Evolutionary conservation across 2,113 vertebrate species (phyloP).

Genomic region (Oenanthe oenanthe): DNA sequence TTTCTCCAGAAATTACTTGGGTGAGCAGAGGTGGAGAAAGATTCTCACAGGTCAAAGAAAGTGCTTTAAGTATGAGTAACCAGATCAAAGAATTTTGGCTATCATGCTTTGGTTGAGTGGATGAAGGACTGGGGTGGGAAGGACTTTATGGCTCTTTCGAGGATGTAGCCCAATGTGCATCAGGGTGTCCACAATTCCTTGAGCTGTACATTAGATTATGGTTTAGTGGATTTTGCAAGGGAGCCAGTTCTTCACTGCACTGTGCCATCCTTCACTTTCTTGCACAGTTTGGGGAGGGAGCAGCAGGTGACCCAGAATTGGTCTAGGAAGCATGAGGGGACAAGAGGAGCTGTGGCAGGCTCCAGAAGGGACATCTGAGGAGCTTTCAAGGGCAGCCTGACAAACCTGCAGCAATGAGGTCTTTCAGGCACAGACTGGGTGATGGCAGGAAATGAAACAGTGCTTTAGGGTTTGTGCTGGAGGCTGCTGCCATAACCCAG

Average conservation of each 20-base stretch:
- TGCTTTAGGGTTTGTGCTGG: not conserved
- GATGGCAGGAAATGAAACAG: not conserved
- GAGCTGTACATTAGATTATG: not conserved
- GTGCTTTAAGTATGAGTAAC: not conserved
- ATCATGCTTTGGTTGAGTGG: not conserved
- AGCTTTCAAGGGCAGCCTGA: not conserved
- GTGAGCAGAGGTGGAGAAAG: not conserved
- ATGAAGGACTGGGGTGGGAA: not conserved
- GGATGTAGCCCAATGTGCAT: not conserved
- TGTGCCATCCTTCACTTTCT: not conserved
- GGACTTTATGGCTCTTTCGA: not conserved
- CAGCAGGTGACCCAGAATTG: not conserved
- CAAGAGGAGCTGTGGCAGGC: not conserved
- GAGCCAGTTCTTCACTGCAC: not conserved
- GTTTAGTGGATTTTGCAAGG: not conserved
- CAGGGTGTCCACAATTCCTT: not conserved
- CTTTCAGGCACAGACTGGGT: not conserved
- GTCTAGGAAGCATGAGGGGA: not conserved
- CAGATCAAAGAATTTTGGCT: not conserved
- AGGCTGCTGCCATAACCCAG: not conserved
- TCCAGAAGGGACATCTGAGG: not conserved
- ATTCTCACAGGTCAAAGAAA: not conserved
- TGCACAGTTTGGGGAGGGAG: not conserved
- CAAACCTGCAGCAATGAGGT: not conserved
- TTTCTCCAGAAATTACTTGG: not conserved